phyloP scores from a whole-genome alignment of 2,888 invertebrate genomes.

The Lottia scabra region DNA sequence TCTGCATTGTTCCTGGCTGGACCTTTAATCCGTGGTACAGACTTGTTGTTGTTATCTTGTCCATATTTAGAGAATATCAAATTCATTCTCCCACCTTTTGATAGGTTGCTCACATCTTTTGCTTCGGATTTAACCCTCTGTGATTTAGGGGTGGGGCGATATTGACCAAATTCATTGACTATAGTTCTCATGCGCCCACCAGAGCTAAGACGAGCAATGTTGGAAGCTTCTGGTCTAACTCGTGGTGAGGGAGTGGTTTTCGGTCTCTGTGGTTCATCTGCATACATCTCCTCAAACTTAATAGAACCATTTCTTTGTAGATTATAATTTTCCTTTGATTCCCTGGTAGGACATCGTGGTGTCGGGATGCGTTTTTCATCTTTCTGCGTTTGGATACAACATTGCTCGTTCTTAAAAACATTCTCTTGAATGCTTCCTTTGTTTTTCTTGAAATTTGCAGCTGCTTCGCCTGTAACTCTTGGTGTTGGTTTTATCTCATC shows the following conservation, averaged over 20 bases:
- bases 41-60: background rate
- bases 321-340: background rate
- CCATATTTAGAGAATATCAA: background rate
- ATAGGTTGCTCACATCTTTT: background rate
- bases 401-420: background rate
- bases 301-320: background rate
- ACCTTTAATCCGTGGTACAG: background rate
- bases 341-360: background rate
- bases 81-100: background rate
- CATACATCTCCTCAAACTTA: background rate
- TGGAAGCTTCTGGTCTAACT: background rate
- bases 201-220: background rate
- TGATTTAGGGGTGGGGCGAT: background rate
- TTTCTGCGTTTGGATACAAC: too few species aligned
- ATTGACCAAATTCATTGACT: background rate
- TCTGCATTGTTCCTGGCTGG: background rate
- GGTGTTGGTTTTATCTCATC: background rate
- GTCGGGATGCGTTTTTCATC: background rate
- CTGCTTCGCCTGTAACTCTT: background rate
- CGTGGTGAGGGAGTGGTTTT: background rate
- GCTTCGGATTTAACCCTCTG: background rate
- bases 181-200: background rate
- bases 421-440: background rate
- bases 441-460: background rate
- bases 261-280: background rate